phyloP scores from a whole-genome alignment of 2,888 invertebrate species.

The Xiphydria camelus region DNA sequence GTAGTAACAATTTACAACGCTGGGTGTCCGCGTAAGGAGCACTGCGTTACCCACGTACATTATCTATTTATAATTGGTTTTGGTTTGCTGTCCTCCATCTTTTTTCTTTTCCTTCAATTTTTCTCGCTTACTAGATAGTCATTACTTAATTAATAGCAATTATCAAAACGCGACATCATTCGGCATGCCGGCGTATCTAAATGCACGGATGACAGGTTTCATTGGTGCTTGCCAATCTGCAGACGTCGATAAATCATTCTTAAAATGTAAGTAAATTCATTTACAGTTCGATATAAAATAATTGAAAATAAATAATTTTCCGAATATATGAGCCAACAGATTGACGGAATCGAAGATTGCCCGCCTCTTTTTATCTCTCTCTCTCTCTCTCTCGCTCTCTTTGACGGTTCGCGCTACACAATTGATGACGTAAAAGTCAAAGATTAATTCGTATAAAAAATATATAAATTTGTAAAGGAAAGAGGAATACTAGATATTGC shows the following conservation, averaged over 20 bases:
- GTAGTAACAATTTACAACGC: background rate
- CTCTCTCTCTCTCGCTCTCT: too few relatives aligned
- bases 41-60: background rate
- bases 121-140: background rate
- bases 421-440: conserved; percentile 33
- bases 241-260: background rate
- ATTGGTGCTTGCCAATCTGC: background rate
- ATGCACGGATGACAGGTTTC: background rate
- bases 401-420: conserved; percentile 30
- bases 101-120: too few relatives aligned
- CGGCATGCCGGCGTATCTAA: too few relatives aligned
- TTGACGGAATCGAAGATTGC: conserved; percentile 38
- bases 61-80: background rate
- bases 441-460: conserved; percentile 41
- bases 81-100: background rate
- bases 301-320: conserved; percentile 36
- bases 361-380: conserved; percentile 11
- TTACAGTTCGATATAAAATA: conserved; percentile 29
- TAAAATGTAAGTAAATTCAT: conserved; percentile 4
- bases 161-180: background rate
- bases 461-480: conserved; percentile 37
- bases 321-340: conserved; percentile 35
- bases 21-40: background rate
- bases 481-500: conserved; percentile 41
- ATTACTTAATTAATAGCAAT: background rate